Conservation (phyloP, 2,888 invertebrate genomes). For the Meghimatium bilineatum region DNA sequence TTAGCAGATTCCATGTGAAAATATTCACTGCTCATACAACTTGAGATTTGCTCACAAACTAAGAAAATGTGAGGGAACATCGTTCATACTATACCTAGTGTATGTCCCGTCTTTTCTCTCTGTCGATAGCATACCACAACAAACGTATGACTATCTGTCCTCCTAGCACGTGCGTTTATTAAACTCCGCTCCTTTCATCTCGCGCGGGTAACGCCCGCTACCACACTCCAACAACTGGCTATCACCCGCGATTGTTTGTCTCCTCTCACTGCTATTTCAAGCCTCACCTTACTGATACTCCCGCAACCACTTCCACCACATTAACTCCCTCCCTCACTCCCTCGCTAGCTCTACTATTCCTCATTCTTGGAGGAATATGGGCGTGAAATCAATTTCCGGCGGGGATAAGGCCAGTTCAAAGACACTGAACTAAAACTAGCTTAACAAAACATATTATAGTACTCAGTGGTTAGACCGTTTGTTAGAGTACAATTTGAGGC, state of each 20-base stretch:
- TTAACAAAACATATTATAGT: constrained; percentile 22
- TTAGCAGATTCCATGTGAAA: too few relatives aligned
- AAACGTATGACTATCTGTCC: too few relatives aligned
- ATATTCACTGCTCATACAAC: too few relatives aligned
- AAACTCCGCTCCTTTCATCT: neutral
- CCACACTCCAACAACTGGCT: neutral
- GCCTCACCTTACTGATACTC: neutral
- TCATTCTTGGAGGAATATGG: neutral
- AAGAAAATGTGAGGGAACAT: too few relatives aligned
- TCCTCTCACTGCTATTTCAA: neutral
- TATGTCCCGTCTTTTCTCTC: too few relatives aligned
- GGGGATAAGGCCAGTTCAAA: neutral
- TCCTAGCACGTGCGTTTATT: too few relatives aligned
- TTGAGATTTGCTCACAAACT: too few relatives aligned
- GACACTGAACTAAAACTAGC: neutral
- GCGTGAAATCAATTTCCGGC: constrained; percentile 15
- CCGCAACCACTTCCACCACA: neutral
- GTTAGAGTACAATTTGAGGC: neutral
- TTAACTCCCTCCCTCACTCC: neutral
- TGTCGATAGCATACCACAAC: too few relatives aligned
- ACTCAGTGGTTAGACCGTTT: neutral
- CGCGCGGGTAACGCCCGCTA: neutral
- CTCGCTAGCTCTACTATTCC: neutral
- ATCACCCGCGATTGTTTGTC: neutral
- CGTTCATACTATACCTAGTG: too few relatives aligned